Evolutionary conservation across 2,888 invertebrate genomes (phyloP).

Genomic region (Hecatera dysodea): DNA sequence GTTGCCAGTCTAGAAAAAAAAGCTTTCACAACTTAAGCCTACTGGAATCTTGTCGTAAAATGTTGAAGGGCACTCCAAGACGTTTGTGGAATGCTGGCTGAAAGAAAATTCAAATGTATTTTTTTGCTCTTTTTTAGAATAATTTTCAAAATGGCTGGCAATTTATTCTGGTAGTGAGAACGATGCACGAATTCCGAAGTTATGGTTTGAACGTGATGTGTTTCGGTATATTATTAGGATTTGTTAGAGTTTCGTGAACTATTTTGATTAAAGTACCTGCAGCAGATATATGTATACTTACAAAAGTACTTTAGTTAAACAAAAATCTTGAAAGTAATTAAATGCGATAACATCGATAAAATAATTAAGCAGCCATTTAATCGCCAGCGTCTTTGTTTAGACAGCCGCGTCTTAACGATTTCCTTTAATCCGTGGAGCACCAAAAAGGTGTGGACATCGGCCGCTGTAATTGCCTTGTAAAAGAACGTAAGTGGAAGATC

Average conservation of each 20-base stretch:
- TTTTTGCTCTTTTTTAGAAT: constrained; percentile 33
- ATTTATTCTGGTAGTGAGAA: constrained; percentile 34
- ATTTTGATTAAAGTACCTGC: constrained; percentile 20
- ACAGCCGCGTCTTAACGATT: constrained; percentile 34
- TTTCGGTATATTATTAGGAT: constrained; percentile 39
- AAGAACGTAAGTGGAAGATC: constrained; percentile 69
- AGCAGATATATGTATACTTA: neutral
- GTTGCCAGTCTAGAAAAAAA: constrained; percentile 41
- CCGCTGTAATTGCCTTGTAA: constrained; percentile 69
- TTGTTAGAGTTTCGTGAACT: constrained; percentile 47
- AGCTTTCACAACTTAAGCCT: constrained; percentile 46
- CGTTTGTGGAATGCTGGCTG: constrained; percentile 41
- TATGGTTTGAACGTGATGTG: constrained; percentile 52
- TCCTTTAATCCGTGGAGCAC: constrained; percentile 52
- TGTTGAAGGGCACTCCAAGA: constrained; percentile 52
- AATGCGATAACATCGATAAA: constrained; percentile 8
- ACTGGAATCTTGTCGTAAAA: constrained; percentile 54
- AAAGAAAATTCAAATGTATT: constrained; percentile 51
- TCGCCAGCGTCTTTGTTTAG: constrained; percentile 24
- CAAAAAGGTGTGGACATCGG: constrained; percentile 68
- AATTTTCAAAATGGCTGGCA: constrained; percentile 49
- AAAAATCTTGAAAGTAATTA: neutral
- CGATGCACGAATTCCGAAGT: constrained; percentile 37
- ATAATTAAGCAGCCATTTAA: constrained; percentile 41
- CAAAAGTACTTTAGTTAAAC: too few relatives aligned